These are phyloP conservation scores for Pararge aegeria DNA, from an alignment of 1,140 invertebrate genomes.

Conservation along the genomic window DNA sequence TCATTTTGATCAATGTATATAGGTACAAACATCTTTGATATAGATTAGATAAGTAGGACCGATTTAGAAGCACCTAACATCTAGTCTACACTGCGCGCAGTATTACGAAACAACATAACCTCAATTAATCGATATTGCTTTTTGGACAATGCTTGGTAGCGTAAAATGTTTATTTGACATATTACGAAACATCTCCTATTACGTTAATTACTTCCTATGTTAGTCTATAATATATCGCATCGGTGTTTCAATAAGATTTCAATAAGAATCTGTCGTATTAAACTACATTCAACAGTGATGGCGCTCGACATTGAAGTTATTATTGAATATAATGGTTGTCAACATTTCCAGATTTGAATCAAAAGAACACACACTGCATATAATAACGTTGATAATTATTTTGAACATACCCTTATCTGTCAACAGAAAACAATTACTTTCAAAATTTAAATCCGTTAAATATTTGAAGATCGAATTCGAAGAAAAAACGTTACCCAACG, in stretches of 20 bases:
- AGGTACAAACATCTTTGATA: too few species aligned
- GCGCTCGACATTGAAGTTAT: slow-evolving; percentile 45
- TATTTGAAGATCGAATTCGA: slow-evolving; percentile 76
- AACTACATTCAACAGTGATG: slow-evolving; percentile 37
- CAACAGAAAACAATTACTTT: slow-evolving; percentile 35
- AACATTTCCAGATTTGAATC: neutral
- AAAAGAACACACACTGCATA: neutral
- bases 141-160: too few species aligned
- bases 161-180: too few species aligned
- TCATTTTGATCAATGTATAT: too few species aligned
- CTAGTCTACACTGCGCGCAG: too few species aligned
- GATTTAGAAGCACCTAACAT: neutral
- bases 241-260: slow-evolving; percentile 6
- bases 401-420: neutral
- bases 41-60: neutral
- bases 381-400: neutral
- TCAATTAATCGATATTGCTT: too few species aligned
- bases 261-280: slow-evolving; percentile 1
- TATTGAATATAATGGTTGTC: slow-evolving; percentile 13
- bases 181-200: too few species aligned
- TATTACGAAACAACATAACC: too few species aligned
- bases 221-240: too few species aligned
- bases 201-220: too few species aligned
- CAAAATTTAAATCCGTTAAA: slow-evolving; percentile 69
- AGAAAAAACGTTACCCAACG: slow-evolving; percentile 71